Base-by-base conservation (phyloP, 1,140 invertebrate genomes). In the Rhyacophila brunnea region DNA sequence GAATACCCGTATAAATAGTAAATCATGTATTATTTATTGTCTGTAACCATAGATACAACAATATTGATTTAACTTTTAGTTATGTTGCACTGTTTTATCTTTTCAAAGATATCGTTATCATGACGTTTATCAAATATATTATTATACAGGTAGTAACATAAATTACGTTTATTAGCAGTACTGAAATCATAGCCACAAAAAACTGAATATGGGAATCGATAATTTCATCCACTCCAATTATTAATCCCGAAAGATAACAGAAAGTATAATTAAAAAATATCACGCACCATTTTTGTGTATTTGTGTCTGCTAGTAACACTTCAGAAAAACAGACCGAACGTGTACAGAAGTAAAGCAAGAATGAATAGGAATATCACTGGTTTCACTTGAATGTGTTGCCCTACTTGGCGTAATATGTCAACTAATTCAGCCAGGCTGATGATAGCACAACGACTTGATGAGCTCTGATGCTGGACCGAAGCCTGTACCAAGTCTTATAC, bases 281-380 rank as follows among this genome's bases (percentile, higher is more conserved):
- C 42, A 45, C 49, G 19, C 48, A 60, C 58, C 49, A 54, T 54
- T 38, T 56, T 17, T 40, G 13, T 43, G 38, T 53, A 18, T 13
- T 11, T 43, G n/a, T n/a, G n/a, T 50, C 17, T 50, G 11, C 43
- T 35, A 9, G 20, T 23, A 2, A 17, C 34, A 56, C 14, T 44
- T 45, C 49, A 65, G 20, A 60, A 60, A 49, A 57, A 66, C 50
- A 55, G 57, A 14, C 50, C 60, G 35, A 61, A 64, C 58, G 66
- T 54, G 62, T 64, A 70, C 50, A 66, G 44, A 18, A 63, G 54
- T 34, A 63, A 13, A 35, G 34, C 56, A 47, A 67, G 48, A 42
- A 60, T 7, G 15, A 34, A 43, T 7, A 65, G 6, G 45, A 65
- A 65, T 4, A 65, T 15, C 14, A 60, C 15, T 15, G 23, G 36